phyloP scores from a whole-genome alignment of 2,888 invertebrate genomes.

The Calliphora vomitoria region DNA sequence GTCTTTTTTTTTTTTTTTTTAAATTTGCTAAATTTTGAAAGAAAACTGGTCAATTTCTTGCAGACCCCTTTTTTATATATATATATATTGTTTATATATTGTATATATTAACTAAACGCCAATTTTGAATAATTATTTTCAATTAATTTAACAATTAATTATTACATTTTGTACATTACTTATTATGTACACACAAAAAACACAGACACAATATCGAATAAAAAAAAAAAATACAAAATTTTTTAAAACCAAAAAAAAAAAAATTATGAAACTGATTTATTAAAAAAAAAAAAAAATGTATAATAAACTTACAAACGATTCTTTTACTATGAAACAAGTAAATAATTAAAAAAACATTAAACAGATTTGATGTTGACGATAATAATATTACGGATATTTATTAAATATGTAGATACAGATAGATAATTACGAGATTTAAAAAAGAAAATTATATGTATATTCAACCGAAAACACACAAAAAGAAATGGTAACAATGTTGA shows the following conservation, averaged over 20 bases:
- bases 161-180: conserved; percentile 43
- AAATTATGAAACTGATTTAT: not conserved
- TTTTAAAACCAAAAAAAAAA: not conserved
- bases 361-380: conserved; percentile 56
- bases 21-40: not conserved
- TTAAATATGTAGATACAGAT: conserved; percentile 42
- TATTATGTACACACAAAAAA: conserved; percentile 59
- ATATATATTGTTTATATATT: too few species aligned
- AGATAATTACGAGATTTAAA: conserved; percentile 46
- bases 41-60: not conserved
- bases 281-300: conserved; percentile 5
- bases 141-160: conserved; percentile 8
- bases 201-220: conserved; percentile 52
- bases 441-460: conserved; percentile 38
- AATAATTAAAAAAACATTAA: conserved; percentile 49
- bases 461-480: conserved; percentile 61
- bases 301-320: conserved; percentile 42
- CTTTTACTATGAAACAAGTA: conserved; percentile 49
- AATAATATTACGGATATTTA: conserved; percentile 51
- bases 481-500: conserved; percentile 38
- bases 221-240: conserved; percentile 9
- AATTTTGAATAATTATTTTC: conserved; percentile 23
- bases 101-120: not conserved
- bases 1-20: not conserved
- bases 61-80: not conserved